Percentiles rank a stretch among this genome's conserved stretches.
Conservation (phyloP, 2,888 invertebrate genomes). For the Thalpophila matura region DNA sequence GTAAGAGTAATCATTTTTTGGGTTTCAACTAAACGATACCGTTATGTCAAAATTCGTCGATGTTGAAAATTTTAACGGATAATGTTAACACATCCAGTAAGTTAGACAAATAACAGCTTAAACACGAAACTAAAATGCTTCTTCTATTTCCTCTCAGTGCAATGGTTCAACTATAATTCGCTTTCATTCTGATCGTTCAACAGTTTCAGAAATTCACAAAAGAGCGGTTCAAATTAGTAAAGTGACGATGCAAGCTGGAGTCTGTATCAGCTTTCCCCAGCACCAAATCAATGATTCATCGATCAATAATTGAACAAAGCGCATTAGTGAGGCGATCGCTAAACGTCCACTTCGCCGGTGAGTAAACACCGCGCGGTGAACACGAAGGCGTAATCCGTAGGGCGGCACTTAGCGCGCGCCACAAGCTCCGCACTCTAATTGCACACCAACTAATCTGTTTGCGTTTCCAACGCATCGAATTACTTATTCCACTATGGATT, state of each 20-base stretch:
- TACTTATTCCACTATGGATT: slow-evolving; percentile 64
- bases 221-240: slow-evolving; percentile 39
- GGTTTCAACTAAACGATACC: background rate
- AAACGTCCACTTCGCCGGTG: slow-evolving; percentile 84
- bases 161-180: slow-evolving; percentile 5
- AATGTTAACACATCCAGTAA: background rate
- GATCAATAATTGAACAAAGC: slow-evolving; percentile 82
- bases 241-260: slow-evolving; percentile 48
- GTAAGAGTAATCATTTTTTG: background rate
- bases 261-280: slow-evolving; percentile 45
- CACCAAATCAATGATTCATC: slow-evolving; percentile 80
- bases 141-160: background rate
- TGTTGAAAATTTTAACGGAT: no score
- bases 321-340: slow-evolving; percentile 83
- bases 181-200: slow-evolving; percentile 8
- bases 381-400: slow-evolving; percentile 87
- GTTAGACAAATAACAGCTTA: background rate
- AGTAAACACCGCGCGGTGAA: slow-evolving; percentile 72
- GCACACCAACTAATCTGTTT: slow-evolving; percentile 88
- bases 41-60: no score
- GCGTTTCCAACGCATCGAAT: slow-evolving; percentile 81
- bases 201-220: slow-evolving; percentile 42
- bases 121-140: background rate
- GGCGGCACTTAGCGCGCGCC: slow-evolving; percentile 87
- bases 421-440: slow-evolving; percentile 87